phyloP scores from a whole-genome alignment of 2,797 vertebrate species.

The Phataginus tricuspis region DNA sequence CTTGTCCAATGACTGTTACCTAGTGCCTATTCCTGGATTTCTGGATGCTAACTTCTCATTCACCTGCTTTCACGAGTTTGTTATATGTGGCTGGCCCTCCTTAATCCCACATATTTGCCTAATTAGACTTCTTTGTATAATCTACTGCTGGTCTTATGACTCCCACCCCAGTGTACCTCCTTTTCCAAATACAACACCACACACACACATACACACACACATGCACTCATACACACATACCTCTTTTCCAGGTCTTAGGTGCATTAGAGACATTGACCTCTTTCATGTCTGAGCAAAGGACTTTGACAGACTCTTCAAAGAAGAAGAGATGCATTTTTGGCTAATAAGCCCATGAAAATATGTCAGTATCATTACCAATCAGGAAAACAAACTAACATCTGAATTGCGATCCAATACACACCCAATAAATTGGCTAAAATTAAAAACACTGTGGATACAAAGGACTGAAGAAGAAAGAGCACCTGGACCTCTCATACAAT shows the following conservation, averaged over 20 bases:
- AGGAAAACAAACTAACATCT: not conserved
- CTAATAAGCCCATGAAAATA: not conserved
- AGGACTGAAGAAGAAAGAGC: not conserved
- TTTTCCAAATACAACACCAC: not conserved
- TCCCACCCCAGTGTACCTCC: not conserved
- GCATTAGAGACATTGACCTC: not conserved
- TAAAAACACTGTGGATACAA: not conserved
- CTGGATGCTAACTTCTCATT: not conserved
- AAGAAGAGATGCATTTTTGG: not conserved
- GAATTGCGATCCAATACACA: not conserved
- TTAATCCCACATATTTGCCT: not conserved
- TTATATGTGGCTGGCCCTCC: not conserved
- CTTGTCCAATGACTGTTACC: not conserved
- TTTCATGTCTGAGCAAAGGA: not conserved
- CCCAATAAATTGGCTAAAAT: not conserved
- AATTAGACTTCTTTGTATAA: not conserved
- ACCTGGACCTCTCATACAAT: not conserved
- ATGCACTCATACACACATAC: not conserved
- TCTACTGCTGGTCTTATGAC: not conserved
- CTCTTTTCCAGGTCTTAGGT: not conserved
- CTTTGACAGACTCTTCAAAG: not conserved
- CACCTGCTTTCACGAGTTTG: not conserved
- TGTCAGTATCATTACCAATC: not conserved
- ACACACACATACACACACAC: not conserved
- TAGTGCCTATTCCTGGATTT: not conserved